phyloP scores from a whole-genome alignment of 2,888 invertebrate genomes.

The Alitta virens region DNA sequence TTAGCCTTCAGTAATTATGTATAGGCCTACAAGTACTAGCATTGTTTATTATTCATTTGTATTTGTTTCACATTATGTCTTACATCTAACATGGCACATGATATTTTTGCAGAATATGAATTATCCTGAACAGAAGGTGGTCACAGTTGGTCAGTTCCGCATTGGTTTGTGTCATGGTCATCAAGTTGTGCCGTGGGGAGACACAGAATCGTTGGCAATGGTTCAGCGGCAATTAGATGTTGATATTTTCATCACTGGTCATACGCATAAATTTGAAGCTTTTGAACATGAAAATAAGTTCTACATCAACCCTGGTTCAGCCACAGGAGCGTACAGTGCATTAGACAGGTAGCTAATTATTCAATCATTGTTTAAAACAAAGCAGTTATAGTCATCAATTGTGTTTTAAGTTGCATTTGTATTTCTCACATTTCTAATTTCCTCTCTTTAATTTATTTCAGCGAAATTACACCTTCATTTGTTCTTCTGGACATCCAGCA shows the following conservation, averaged over 20 bases:
- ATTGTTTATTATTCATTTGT: too few relatives aligned
- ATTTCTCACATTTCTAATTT: neutral
- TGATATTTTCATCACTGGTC: constrained; percentile 96
- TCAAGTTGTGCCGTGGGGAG: constrained; percentile 82
- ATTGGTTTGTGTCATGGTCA: constrained; percentile 98
- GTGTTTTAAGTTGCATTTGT: too few relatives aligned
- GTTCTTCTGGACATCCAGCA: constrained; percentile 99
- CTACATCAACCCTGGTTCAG: constrained; percentile 98
- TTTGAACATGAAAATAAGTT: constrained; percentile 98
- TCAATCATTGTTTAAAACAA: too few relatives aligned
- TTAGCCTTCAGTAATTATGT: too few relatives aligned
- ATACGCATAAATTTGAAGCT: constrained; percentile 97
- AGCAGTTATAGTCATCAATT: too few relatives aligned
- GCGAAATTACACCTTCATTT: constrained; percentile 89
- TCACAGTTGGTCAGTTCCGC: constrained; percentile 96
- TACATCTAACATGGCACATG: too few relatives aligned
- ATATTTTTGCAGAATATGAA: constrained; percentile 69
- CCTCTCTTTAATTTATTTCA: constrained; percentile 59
- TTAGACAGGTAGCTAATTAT: constrained; percentile 69
- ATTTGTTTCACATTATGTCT: too few relatives aligned
- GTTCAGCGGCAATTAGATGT: constrained; percentile 97
- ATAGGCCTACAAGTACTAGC: too few relatives aligned
- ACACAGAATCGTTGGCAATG: constrained; percentile 83
- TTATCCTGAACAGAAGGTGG: constrained; percentile 94
- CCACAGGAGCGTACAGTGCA: constrained; percentile 95